Conservation (phyloP, 2,888 invertebrate species). For the Oxycera nigricornis region DNA sequence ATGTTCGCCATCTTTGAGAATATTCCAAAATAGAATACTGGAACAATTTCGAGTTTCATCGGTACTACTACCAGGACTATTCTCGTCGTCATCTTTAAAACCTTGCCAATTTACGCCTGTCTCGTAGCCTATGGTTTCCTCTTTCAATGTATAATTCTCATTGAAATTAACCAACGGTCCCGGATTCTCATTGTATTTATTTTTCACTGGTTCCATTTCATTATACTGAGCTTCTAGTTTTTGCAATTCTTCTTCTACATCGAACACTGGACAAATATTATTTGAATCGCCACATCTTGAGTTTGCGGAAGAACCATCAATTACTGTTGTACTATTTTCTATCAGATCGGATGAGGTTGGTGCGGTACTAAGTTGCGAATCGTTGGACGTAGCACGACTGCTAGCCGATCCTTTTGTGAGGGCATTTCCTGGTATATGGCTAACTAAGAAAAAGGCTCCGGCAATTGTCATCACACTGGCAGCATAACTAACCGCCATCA, state of each 20-base stretch:
- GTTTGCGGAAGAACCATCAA: neutral
- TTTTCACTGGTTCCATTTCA: slow-evolving; percentile 50
- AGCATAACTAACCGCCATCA: slow-evolving; percentile 60
- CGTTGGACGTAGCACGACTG: neutral
- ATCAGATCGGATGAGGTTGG: slow-evolving; percentile 3
- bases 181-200: slow-evolving; percentile 51
- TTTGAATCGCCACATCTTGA: slow-evolving; percentile 15
- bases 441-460: slow-evolving; percentile 63
- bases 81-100: slow-evolving; percentile 55
- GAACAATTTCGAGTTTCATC: slow-evolving; percentile 49
- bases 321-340: slow-evolving; percentile 12
- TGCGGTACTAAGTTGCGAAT: slow-evolving; percentile 2
- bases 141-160: slow-evolving; percentile 36
- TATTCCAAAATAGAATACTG: slow-evolving; percentile 53
- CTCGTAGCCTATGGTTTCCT: slow-evolving; percentile 43
- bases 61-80: slow-evolving; percentile 40
- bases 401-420: slow-evolving; percentile 52
- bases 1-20: slow-evolving; percentile 53
- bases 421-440: slow-evolving; percentile 64
- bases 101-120: slow-evolving; percentile 52
- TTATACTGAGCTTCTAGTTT: slow-evolving; percentile 55
- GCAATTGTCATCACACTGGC: slow-evolving; percentile 61
- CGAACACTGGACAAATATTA: slow-evolving; percentile 47
- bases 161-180: slow-evolving; percentile 46
- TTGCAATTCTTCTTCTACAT: slow-evolving; percentile 56